phyloP scores from a whole-genome alignment of 2,797 vertebrate genomes.

The Danio jaintianensis region DNA sequence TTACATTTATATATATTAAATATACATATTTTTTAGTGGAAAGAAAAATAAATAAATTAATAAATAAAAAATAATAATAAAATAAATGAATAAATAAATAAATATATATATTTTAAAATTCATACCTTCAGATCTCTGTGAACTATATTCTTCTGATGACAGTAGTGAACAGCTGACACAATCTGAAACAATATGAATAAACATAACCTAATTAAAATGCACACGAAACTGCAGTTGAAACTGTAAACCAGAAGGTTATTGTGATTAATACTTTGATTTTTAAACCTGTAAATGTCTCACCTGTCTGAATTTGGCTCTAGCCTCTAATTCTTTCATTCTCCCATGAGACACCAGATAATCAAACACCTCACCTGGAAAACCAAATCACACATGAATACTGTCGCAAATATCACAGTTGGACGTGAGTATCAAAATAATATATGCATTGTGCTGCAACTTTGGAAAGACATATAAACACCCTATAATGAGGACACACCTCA shows the following conservation, averaged over 20 bases:
- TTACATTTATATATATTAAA: no score
- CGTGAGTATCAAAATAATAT: background rate
- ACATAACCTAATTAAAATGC: background rate
- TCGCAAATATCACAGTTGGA: background rate
- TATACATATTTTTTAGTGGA: background rate
- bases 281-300: conserved; percentile 65
- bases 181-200: conserved; percentile 74
- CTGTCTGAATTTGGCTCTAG: conserved; percentile 93
- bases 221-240: background rate
- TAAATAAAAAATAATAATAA: no score
- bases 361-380: conserved; percentile 88
- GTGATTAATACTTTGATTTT: background rate
- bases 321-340: conserved; percentile 96
- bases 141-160: conserved; percentile 94
- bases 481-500: background rate
- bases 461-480: background rate
- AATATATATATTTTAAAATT: no score
- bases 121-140: conserved; percentile 92
- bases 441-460: conserved; percentile 5
- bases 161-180: conserved; percentile 92
- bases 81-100: no score
- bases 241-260: background rate
- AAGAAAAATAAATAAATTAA: background rate
- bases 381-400: conserved; percentile 18
- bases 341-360: conserved; percentile 96